A percentile compares a stretch with the other conserved stretches of the same genome.
These are phyloP conservation scores for Rallus crepitans DNA, from an alignment of 2,797 vertebrate genomes.

Conservation along the genomic window DNA sequence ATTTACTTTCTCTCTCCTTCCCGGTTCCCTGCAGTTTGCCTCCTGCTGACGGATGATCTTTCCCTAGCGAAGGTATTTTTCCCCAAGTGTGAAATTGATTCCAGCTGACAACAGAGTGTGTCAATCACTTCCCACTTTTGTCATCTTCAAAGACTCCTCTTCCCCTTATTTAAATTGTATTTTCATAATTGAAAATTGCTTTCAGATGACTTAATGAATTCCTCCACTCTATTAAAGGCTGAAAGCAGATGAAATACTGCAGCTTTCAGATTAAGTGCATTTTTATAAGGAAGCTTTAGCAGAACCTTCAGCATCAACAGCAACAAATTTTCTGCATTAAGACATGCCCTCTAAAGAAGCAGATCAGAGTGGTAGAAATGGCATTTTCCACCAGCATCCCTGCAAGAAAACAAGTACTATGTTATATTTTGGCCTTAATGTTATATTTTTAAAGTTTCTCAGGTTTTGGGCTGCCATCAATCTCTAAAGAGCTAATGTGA, in stretches of 20 bases:
- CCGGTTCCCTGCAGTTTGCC: not conserved
- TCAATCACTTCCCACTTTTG: slow-evolving; percentile 65
- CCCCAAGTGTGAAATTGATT: slow-evolving; percentile 70
- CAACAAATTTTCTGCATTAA: not conserved
- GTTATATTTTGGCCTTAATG: slow-evolving; percentile 12
- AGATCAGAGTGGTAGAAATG: slow-evolving; percentile 16
- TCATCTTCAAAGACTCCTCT: slow-evolving; percentile 63
- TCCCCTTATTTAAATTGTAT: slow-evolving; percentile 62
- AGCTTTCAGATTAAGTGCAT: slow-evolving; percentile 31
- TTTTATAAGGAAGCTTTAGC: slow-evolving; percentile 26
- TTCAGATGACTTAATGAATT: slow-evolving; percentile 67
- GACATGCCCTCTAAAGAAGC: not conserved
- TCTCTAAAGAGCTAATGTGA: slow-evolving; percentile 2
- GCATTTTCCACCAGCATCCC: not conserved
- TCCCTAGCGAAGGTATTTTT: slow-evolving; percentile 47
- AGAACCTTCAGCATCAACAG: slow-evolving; percentile 21
- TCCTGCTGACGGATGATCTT: slow-evolving; percentile 47
- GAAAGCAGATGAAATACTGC: slow-evolving; percentile 42
- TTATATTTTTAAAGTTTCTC: slow-evolving; percentile 6
- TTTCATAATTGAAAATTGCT: slow-evolving; percentile 76
- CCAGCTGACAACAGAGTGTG: slow-evolving; percentile 58
- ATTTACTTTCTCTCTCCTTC: slow-evolving; percentile 23
- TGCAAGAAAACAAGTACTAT: slow-evolving; percentile 1
- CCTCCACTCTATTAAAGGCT: slow-evolving; percentile 41
- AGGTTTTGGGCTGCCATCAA: not conserved